Evolutionary conservation across 1,140 invertebrate species (phyloP).

Genomic region (Temnothorax curvispinosus): DNA sequence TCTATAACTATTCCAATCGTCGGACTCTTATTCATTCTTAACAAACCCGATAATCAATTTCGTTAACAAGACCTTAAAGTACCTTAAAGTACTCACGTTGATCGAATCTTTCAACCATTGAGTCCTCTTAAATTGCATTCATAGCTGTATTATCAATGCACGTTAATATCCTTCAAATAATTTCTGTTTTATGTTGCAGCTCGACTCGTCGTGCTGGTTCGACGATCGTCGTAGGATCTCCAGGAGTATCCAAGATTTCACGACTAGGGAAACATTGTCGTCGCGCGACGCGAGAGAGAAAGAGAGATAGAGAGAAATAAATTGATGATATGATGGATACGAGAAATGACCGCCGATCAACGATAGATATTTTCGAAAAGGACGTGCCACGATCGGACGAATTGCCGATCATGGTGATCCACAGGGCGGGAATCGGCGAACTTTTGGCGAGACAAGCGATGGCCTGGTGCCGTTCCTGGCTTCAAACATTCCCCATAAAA

Average conservation of each 20-base stretch:
- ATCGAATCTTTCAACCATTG: slow-evolving; percentile 6
- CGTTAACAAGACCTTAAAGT: slow-evolving; percentile 11
- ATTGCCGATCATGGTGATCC: slow-evolving; percentile 33
- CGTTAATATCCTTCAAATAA: slow-evolving; percentile 16
- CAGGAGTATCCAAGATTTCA: not conserved
- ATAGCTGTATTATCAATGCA: not conserved
- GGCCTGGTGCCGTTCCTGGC: slow-evolving; percentile 71
- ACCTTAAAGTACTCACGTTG: not conserved
- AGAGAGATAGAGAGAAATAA: slow-evolving; percentile 33
- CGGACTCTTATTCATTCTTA: not conserved
- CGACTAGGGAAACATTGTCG: slow-evolving; percentile 20
- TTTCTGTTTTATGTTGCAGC: slow-evolving; percentile 61
- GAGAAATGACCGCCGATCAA: slow-evolving; percentile 39
- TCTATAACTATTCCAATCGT: not conserved
- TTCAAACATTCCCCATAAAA: slow-evolving; percentile 77
- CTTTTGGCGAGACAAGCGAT: slow-evolving; percentile 70
- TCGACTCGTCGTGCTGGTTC: slow-evolving; percentile 56
- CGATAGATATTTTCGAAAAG: slow-evolving; percentile 22
- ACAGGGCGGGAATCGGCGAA: slow-evolving; percentile 59
- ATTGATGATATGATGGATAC: slow-evolving; percentile 14
- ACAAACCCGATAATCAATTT: slow-evolving; percentile 9
- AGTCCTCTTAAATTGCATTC: not conserved
- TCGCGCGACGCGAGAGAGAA: slow-evolving; percentile 27
- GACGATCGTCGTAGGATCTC: slow-evolving; percentile 48
- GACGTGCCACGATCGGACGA: slow-evolving; percentile 38